Evolutionary conservation across 2,113 vertebrate species (phyloP), one percentile per base, ranked within the genome.

Genomic region (Hypocryptadius cinnamomeus): DNA sequence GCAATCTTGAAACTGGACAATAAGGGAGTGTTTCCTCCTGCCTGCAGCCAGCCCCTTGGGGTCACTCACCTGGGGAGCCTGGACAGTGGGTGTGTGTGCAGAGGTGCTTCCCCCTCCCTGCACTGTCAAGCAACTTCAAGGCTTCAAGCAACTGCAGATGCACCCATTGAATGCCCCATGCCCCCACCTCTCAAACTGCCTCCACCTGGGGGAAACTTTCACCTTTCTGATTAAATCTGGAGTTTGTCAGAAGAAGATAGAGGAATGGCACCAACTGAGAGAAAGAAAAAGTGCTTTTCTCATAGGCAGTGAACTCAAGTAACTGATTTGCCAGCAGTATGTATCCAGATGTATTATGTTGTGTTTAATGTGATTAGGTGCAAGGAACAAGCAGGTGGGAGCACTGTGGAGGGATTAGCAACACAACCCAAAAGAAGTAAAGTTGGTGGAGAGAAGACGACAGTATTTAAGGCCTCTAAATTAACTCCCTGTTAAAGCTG

Each of bases 41-140:
- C 45, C 37, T 53, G 44, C 53, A 50, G 57, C 21, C 35, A 59
- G 39, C 14, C 37, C 23, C 23, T 35, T 33, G 78, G 44, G n/a
- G 42, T 53, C 31, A 39, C 63, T 76, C n/a, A 12, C 14, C 7
- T 30, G 65, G 25, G 44, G 40, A 89, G 37, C 15, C 18, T 45
- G 20, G 57, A 21, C 4, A 3, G 37, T 1, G 1, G 5, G 2
- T 2, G 3, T 5, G 37, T 9, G 18, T 24, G 40, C 1, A 0
- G 39, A 66, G 28, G 15, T 47, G 65, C 35, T 35, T 54, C 23
- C 11, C 17, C 21, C 25, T 77, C 35, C 59, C 64, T 59, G 27
- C 6, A 7, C 45, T 30, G 22, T 33, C 39, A 30, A 65, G 25
- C 39, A 53, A 28, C 11, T 79, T 64, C 24, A 53, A 64, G 23